These are phyloP conservation scores for Saguinus midas DNA, from an alignment of 2,113 vertebrate species.

Conservation along the genomic window DNA sequence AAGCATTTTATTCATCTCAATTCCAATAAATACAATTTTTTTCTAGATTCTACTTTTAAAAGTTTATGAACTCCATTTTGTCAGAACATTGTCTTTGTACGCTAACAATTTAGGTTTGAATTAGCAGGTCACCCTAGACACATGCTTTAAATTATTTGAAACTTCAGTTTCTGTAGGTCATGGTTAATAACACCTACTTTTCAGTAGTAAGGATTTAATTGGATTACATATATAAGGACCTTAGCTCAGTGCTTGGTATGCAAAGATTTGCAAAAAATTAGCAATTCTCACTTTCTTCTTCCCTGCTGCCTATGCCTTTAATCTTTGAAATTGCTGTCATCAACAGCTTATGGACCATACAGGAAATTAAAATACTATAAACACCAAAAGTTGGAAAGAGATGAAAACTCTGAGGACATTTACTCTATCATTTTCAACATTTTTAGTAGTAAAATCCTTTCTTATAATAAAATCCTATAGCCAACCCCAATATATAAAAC, in stretches of 20 bases:
- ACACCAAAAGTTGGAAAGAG: not conserved
- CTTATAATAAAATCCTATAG: not conserved
- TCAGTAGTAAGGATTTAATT: not conserved
- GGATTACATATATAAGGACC: not conserved
- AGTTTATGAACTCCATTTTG: not conserved
- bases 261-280: not conserved
- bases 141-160: not conserved
- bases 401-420: not conserved
- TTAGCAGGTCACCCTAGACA: not conserved
- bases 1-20: not conserved
- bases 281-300: not conserved
- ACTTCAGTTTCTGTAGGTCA: not conserved
- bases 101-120: not conserved
- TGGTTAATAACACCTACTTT: not conserved
- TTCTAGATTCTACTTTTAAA: not conserved
- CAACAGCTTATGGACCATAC: not conserved
- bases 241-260: not conserved
- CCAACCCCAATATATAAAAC: too few species aligned
- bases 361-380: not conserved
- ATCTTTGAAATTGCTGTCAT: not conserved
- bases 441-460: not conserved
- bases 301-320: not conserved
- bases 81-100: not conserved
- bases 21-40: not conserved
- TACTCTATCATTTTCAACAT: not conserved